phyloP scores from a whole-genome alignment of 2,113 vertebrate species.

The Nothocercus nigrocapillus region DNA sequence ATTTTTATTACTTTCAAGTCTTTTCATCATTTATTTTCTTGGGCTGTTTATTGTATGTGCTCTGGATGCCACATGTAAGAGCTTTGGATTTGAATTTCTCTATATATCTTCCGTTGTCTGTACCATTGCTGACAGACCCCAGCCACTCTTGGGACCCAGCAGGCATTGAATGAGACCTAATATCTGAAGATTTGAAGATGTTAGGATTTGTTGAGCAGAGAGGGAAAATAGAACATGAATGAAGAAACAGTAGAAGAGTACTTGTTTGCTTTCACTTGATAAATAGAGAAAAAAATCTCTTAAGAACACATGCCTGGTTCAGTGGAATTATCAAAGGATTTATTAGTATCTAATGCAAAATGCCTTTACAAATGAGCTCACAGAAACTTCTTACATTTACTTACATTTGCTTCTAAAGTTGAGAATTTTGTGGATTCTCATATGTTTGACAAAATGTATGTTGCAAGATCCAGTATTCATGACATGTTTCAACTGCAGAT shows the following conservation, averaged over 20 bases:
- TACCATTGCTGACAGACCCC: not conserved
- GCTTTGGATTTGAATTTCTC: not conserved
- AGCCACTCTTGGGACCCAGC: not conserved
- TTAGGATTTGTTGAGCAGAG: not conserved
- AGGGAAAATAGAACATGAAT: not conserved
- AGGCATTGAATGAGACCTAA: not conserved
- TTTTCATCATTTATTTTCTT: not conserved
- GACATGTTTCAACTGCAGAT: not conserved
- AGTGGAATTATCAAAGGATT: not conserved
- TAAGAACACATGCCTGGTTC: not conserved
- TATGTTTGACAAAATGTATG: not conserved
- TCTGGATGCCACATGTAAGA: not conserved
- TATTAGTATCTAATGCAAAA: not conserved
- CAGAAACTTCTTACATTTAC: not conserved
- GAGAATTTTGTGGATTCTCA: not conserved
- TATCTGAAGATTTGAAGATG: not conserved
- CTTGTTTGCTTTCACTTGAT: not conserved
- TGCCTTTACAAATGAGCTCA: not conserved
- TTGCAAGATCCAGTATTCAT: not conserved
- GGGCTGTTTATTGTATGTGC: not conserved
- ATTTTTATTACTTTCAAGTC: not conserved
- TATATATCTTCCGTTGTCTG: not conserved
- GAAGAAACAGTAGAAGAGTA: not conserved
- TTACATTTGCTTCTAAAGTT: not conserved
- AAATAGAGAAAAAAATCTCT: not conserved